Evolutionary conservation across 2,888 invertebrate species (phyloP).

Genomic region (Rhagonycha fulva): DNA sequence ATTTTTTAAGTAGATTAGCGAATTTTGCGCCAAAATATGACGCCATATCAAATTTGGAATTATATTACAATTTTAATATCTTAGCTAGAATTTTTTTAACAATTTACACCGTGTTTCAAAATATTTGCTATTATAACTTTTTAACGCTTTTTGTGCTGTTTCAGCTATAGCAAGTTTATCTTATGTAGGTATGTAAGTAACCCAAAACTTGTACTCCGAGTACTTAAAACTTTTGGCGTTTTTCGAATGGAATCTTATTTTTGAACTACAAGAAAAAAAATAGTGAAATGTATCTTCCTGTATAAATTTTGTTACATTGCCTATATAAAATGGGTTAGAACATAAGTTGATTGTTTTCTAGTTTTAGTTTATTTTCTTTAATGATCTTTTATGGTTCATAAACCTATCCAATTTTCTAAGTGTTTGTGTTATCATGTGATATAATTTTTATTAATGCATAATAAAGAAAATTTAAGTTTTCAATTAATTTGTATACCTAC

Average conservation of each 20-base stretch:
- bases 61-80: background rate
- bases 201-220: background rate
- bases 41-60: background rate
- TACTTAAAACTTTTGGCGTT: background rate
- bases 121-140: background rate
- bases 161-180: background rate
- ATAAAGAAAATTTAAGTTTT: background rate
- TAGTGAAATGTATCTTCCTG: background rate
- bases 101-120: background rate
- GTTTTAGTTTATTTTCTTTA: background rate
- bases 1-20: background rate
- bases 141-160: background rate
- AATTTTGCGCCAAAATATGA: background rate
- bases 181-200: background rate
- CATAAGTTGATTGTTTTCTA: background rate
- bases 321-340: background rate
- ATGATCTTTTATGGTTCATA: background rate
- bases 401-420: background rate
- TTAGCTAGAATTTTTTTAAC: background rate
- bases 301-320: background rate
- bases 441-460: background rate
- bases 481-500: background rate
- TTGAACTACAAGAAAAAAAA: background rate
- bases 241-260: background rate
- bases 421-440: background rate